A percentile compares a stretch with the other conserved stretches of the same genome.
Evolutionary conservation across 2,797 vertebrate species (phyloP).

Genomic region (Sebastes hopkinsi): DNA sequence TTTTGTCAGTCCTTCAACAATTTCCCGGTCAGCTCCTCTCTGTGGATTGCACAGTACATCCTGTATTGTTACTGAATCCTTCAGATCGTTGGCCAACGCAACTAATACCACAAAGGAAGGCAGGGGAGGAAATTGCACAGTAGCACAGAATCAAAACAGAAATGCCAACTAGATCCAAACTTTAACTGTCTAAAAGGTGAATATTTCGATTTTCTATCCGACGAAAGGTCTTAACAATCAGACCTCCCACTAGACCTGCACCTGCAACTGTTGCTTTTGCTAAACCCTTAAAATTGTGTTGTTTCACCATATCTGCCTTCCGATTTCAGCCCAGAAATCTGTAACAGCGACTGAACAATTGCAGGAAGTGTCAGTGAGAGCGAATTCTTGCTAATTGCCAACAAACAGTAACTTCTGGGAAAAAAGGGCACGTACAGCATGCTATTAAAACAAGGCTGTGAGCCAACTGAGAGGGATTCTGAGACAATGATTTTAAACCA

Average conservation of each 20-base stretch:
- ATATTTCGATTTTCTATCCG: not conserved
- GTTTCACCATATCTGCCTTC: not conserved
- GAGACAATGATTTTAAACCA: not conserved
- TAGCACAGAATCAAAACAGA: not conserved
- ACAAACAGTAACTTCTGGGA: not conserved
- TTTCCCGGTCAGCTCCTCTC: not conserved
- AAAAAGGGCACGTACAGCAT: not conserved
- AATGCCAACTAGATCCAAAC: not conserved
- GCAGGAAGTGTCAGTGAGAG: slow-evolving; percentile 38
- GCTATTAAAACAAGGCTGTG: not conserved
- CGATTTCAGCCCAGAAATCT: not conserved
- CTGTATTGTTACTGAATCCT: not conserved
- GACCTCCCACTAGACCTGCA: not conserved
- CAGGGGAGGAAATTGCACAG: not conserved
- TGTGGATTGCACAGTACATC: not conserved
- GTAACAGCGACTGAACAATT: slow-evolving; percentile 24
- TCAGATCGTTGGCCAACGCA: not conserved
- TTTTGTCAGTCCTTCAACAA: not conserved
- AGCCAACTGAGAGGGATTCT: not conserved
- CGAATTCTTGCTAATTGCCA: not conserved
- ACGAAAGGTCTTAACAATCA: not conserved
- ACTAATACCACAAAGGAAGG: not conserved
- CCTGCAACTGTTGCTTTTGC: not conserved
- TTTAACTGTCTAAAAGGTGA: not conserved
- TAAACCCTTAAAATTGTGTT: slow-evolving; percentile 8